Base-by-base conservation (phyloP, 2,797 vertebrate genomes). In the Schizopygopsis pylzovi region DNA sequence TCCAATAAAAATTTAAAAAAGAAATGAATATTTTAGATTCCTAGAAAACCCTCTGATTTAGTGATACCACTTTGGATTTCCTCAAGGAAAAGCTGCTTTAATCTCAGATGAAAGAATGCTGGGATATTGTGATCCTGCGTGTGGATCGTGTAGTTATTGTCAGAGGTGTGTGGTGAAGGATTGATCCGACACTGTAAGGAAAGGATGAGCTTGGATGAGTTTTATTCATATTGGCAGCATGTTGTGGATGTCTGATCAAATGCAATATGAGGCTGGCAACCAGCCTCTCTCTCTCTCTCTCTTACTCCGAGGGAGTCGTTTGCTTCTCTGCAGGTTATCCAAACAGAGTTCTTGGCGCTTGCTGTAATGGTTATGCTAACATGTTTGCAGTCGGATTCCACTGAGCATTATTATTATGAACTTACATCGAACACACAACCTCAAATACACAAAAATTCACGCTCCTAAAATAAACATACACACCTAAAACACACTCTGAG, bases 11-110 rank as follows among this genome's bases (percentile, higher is more conserved):
- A 28, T 28, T 28, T 1, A 59, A 56, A 49, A 72, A 83, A 33
- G 28, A 33, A 33, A 33, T 33, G 28, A 70, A 83, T 88, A 90
- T 88, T 67, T 70, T 87, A 52, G 90, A 92, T 91, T 92, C 88
- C 75, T 70, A 65, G 86, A 87, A 92, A 93, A 92, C 61, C 89
- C 81, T 86, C 87, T 86, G 93, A 94, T 93, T 92, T 93, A 89
- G 92, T 85, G 90, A 91, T 91, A 91, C 92, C 91, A 90, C 92
- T 91, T 91, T 65, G 90, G 91, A 90, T 90, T 91, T 89, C 87
- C 86, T 90, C 88, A 79, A 89, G 92, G 91, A 85, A 94, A 95
- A 96, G 92, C 93, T 91, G 91, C 91, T 94, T 94, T 92, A 90
- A 89, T 93, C 90, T 91, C 89, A 89, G 92, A 92, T 93, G 92